Conservation (phyloP, 2,888 invertebrate genomes). For the Cetonia aurata region DNA sequence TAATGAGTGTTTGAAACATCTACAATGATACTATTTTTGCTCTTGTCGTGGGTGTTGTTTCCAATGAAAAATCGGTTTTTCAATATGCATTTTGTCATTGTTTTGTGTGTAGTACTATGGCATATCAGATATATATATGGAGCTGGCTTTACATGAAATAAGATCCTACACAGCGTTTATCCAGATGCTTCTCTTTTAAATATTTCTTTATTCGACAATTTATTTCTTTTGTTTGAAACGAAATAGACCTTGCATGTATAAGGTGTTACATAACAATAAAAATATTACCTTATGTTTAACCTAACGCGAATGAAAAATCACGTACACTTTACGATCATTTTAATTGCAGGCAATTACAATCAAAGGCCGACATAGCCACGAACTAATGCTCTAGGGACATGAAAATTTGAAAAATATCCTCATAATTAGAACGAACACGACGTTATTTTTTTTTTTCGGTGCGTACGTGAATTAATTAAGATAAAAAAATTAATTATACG, state of each 20-base stretch:
- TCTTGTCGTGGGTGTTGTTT: too few species aligned
- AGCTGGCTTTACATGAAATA: not conserved
- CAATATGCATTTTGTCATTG: not conserved
- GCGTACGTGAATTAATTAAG: slow-evolving; percentile 38
- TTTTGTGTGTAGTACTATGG: too few species aligned
- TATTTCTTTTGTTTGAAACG: too few species aligned
- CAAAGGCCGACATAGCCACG: slow-evolving; percentile 22
- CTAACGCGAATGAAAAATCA: slow-evolving; percentile 19
- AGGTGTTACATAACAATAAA: slow-evolving; percentile 20
- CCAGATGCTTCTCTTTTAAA: too few species aligned
- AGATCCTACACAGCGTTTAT: not conserved
- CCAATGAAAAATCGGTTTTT: not conserved
- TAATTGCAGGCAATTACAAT: slow-evolving; percentile 36
- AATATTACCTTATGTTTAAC: slow-evolving; percentile 3
- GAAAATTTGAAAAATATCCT: slow-evolving; percentile 40
- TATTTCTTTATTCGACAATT: too few species aligned
- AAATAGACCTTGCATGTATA: too few species aligned
- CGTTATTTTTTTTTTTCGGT: slow-evolving; percentile 9
- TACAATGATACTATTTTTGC: too few species aligned
- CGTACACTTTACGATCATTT: slow-evolving; percentile 25
- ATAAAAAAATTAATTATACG: slow-evolving; percentile 39
- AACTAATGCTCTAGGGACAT: slow-evolving; percentile 38
- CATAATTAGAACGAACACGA: slow-evolving; percentile 24
- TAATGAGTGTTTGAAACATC: too few species aligned
- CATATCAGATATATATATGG: too few species aligned